A percentile compares a stretch with the other conserved stretches of the same genome.
These are phyloP conservation scores for Sylvilagus bachmani DNA, from an alignment of 2,113 vertebrate species.

Conservation along the genomic window DNA sequence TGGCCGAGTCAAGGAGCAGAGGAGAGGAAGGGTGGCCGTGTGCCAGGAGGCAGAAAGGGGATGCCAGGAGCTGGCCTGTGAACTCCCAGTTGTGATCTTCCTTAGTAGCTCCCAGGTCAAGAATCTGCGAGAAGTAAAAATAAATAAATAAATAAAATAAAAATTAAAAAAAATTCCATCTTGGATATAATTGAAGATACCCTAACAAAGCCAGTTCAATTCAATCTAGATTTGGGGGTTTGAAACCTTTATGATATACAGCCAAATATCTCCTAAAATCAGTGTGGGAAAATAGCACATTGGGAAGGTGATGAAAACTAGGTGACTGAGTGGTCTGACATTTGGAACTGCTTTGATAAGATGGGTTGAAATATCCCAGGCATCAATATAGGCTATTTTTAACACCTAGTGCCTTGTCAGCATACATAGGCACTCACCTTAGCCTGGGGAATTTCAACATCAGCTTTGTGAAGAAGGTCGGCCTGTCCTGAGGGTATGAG, in stretches of 20 bases:
- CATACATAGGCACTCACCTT: neutral
- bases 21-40: neutral
- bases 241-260: constrained; percentile 7
- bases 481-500: neutral
- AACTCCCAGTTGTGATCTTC: neutral
- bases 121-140: neutral
- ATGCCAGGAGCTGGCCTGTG: neutral
- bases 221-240: neutral
- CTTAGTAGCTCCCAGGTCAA: neutral
- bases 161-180: neutral
- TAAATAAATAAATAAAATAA: too few species aligned
- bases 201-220: neutral
- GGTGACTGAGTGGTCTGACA: constrained; percentile 17
- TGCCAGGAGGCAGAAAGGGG: neutral
- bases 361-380: constrained; percentile 18
- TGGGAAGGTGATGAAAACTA: neutral
- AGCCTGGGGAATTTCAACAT: neutral
- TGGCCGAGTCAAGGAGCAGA: neutral
- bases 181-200: neutral
- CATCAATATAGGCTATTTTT: constrained; percentile 49
- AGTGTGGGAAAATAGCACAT: neutral
- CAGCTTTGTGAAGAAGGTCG: constrained; percentile 55
- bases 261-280: neutral
- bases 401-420: constrained; percentile 14
- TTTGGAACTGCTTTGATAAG: constrained; percentile 69